Percentiles rank a stretch among this genome's conserved stretches.
These are phyloP conservation scores for Stegodyphus dumicola DNA, from an alignment of 1,140 invertebrate species.

Conservation along the genomic window DNA sequence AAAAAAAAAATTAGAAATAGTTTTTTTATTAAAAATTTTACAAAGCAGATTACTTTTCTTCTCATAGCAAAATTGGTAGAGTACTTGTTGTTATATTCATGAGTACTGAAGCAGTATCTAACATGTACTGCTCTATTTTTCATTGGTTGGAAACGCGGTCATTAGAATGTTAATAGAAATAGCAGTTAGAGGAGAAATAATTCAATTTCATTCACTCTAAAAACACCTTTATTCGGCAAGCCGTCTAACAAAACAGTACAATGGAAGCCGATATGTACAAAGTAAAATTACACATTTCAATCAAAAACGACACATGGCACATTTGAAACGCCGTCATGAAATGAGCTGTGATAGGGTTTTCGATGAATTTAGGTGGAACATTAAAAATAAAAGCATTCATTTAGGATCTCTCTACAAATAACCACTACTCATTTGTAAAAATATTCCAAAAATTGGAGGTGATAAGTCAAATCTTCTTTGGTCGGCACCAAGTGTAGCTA, in stretches of 20 bases:
- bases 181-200: no score
- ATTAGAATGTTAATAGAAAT: no score
- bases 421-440: not conserved
- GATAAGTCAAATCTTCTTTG: slow-evolving; percentile 28
- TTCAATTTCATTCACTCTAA: slow-evolving; percentile 15
- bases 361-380: not conserved
- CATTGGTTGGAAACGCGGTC: no score
- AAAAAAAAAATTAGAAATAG: no score
- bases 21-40: no score
- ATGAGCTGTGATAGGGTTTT: not conserved
- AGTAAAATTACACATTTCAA: slow-evolving; percentile 42
- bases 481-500: slow-evolving; percentile 52
- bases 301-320: slow-evolving; percentile 28
- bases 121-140: no score
- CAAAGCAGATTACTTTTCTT: no score
- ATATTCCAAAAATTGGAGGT: slow-evolving; percentile 38
- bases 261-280: slow-evolving; percentile 56
- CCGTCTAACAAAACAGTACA: slow-evolving; percentile 43
- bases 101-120: no score
- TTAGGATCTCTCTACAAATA: not conserved
- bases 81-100: no score
- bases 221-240: slow-evolving; percentile 53
- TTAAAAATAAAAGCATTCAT: slow-evolving; percentile 15
- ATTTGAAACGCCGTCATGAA: not conserved
- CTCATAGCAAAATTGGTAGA: no score